These are phyloP conservation scores for Jacana jacana DNA, from an alignment of 2,113 vertebrate genomes.

Conservation along the genomic window DNA sequence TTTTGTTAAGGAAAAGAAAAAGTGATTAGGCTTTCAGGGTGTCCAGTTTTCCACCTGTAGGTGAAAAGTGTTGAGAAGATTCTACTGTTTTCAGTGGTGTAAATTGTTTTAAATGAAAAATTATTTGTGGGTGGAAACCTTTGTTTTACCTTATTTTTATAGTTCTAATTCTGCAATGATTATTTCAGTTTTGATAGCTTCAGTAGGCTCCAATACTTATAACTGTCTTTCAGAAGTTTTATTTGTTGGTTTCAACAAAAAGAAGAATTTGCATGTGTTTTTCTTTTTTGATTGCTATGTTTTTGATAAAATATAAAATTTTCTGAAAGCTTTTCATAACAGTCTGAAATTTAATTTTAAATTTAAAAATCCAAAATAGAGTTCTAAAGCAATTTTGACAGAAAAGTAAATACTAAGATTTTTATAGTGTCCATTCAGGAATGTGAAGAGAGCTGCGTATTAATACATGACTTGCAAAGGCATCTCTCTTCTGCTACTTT, in stretches of 20 bases:
- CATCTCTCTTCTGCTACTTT: not conserved
- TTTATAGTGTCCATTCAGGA: not conserved
- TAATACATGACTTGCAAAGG: not conserved
- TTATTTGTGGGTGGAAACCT: not conserved
- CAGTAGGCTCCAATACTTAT: not conserved
- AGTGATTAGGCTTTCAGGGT: not conserved
- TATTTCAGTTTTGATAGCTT: not conserved
- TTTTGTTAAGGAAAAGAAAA: not conserved
- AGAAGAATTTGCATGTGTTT: not conserved
- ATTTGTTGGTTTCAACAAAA: not conserved
- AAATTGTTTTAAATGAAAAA: not conserved
- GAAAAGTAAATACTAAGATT: not conserved
- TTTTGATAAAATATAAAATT: not conserved
- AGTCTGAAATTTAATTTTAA: not conserved
- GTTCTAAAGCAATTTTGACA: not conserved
- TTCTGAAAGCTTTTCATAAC: not conserved
- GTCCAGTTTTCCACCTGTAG: not conserved
- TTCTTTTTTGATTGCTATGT: not conserved
- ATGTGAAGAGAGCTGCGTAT: not conserved
- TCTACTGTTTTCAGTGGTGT: not conserved
- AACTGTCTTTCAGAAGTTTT: not conserved
- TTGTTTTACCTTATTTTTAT: not conserved
- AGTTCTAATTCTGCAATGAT: not conserved
- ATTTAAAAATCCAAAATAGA: not conserved
- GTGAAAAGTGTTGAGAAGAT: not conserved